Conservation (phyloP, 2,113 vertebrate genomes). For the Dasyornis broadbenti region DNA sequence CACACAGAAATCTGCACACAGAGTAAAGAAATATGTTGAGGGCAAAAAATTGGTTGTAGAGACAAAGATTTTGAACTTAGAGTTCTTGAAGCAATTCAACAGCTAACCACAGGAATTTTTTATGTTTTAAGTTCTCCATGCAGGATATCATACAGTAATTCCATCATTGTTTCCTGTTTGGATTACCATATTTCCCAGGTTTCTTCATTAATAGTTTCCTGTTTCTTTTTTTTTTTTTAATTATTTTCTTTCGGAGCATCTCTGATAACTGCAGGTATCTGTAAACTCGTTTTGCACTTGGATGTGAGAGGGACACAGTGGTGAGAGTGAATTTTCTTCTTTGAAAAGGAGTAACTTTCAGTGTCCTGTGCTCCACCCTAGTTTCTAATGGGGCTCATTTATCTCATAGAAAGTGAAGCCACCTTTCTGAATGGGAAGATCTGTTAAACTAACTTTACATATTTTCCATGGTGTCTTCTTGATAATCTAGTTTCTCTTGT, state of each 20-base stretch:
- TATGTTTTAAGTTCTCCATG: not conserved
- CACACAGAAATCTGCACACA: not conserved
- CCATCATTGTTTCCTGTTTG: not conserved
- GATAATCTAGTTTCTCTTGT: not conserved
- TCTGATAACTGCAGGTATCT: not conserved
- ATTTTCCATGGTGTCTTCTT: not conserved
- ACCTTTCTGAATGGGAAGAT: not conserved
- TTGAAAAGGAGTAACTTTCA: not conserved
- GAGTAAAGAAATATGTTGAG: not conserved
- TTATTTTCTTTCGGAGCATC: not conserved
- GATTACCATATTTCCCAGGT: not conserved
- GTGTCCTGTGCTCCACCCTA: not conserved
- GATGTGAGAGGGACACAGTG: not conserved
- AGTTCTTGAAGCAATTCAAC: not conserved
- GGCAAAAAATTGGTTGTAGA: not conserved
- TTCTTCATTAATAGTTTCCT: not conserved
- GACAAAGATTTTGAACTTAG: not conserved
- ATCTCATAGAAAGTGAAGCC: not conserved
- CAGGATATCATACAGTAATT: not conserved
- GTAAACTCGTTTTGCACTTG: not conserved
- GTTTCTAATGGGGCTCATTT: not conserved
- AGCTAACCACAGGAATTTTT: not conserved
- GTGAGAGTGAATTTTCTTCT: not conserved
- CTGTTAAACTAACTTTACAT: not conserved
- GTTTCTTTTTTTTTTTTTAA: not conserved